Conservation (phyloP, 2,888 invertebrate species). For the Synanthedon formicaeformis region DNA sequence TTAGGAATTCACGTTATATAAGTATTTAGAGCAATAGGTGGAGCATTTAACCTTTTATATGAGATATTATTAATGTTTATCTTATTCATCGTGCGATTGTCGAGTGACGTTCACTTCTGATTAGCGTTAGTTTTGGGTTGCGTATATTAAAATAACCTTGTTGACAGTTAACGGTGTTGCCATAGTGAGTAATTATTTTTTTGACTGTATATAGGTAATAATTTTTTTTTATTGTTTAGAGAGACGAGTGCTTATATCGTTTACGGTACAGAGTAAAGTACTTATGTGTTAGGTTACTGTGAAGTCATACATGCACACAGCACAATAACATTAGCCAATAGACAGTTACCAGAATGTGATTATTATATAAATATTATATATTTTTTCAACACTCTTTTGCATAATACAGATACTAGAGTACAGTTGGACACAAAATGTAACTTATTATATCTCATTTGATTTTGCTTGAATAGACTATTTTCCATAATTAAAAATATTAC, state of each 20-base stretch:
- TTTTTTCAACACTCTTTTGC: conserved; percentile 49
- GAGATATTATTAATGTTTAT: conserved; percentile 39
- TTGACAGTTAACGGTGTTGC: conserved; percentile 67
- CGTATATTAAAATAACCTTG: conserved; percentile 43
- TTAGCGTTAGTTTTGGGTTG: conserved; percentile 61
- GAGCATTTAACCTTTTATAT: conserved; percentile 65
- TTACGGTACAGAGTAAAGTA: neutral
- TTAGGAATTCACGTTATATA: conserved; percentile 59
- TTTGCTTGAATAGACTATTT: no score
- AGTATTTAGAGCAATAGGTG: conserved; percentile 60
- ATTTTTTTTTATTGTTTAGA: conserved; percentile 50
- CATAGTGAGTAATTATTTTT: conserved; percentile 61
- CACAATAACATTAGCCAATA: conserved; percentile 47
- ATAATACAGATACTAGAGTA: conserved; percentile 17
- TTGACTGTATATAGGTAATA: conserved; percentile 59
- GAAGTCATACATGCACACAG: conserved; percentile 7
- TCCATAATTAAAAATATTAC: no score
- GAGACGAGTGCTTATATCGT: conserved; percentile 35
- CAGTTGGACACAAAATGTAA: neutral
- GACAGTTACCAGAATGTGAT: conserved; percentile 62
- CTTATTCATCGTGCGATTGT: conserved; percentile 15
- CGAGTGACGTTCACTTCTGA: conserved; percentile 18
- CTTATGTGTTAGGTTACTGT: neutral
- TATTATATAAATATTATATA: conserved; percentile 43
- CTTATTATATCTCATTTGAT: no score